These are phyloP conservation scores for Staurois parvus DNA, from an alignment of 2,797 vertebrate species.

Conservation along the genomic window DNA sequence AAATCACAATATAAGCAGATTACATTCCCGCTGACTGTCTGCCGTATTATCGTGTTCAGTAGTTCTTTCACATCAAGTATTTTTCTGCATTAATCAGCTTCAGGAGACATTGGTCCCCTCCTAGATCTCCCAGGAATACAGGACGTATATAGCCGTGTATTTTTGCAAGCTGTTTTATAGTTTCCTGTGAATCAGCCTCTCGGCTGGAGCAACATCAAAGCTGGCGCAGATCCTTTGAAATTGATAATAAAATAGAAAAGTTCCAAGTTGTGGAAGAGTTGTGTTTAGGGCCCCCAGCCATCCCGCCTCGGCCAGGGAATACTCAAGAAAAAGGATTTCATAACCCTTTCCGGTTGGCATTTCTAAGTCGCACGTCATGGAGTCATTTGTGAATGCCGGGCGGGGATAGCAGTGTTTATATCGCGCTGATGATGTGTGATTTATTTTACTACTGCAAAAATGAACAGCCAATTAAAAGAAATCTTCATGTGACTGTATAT, in stretches of 20 bases:
- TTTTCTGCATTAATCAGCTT: no score
- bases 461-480: no score
- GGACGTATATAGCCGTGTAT: neutral
- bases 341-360: neutral
- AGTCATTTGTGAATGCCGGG: neutral
- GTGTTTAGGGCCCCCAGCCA: neutral
- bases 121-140: no score
- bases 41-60: no score
- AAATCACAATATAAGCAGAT: no score
- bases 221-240: slow-evolving; percentile 15
- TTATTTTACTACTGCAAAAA: no score
- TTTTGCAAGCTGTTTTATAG: neutral
- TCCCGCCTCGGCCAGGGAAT: neutral
- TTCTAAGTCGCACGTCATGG: neutral
- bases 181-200: slow-evolving; percentile 24
- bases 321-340: neutral
- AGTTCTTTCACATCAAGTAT: no score
- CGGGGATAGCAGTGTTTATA: no score
- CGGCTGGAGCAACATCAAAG: slow-evolving; percentile 40
- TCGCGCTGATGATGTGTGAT: no score
- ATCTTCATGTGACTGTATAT: no score
- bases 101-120: no score
- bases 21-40: no score
- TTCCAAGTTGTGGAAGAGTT: neutral
- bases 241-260: slow-evolving; percentile 17